Base-by-base conservation (phyloP, 2,113 vertebrate species). In the Gobio gobio region DNA sequence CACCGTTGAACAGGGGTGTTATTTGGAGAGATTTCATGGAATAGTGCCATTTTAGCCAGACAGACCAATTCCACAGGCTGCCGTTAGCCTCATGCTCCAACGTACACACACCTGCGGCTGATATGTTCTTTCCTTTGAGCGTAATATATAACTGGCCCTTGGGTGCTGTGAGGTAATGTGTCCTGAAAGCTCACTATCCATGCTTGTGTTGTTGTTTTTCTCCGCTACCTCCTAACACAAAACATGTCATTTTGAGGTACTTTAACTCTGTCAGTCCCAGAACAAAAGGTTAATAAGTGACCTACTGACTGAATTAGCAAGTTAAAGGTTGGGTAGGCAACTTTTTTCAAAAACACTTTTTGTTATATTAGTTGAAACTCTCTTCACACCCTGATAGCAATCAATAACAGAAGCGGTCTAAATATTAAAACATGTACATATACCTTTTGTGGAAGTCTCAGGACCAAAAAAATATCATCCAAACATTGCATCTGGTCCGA, bases 31-130 rank as follows among this genome's bases (percentile, higher is more conserved):
- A 59, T 86, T 83, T 84, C 33, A 45, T 59, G 73, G 64, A 85
- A 66, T 49, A 47, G 20, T 36, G 84, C 74, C 78, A 70, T 78
- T 86, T 83, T 63, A 78, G 45, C 51, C 58, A 63, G 84, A 87
- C 78, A 79, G 61, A 77, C 59, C 66, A 33, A 36, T 58, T 84
- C 75, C 79, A 68, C 54, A 82, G 84, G 63, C 79, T 88, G 76
- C 83, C 56, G 89, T 91, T 90, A 89, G 79, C 85, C 81, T 91
- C 82, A 89, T 85, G 89, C 83, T 79, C 83, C 83, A 89, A 87
- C 89, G 85, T 92, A 91, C 80, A 88, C 86, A 89, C 90, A 93
- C 91, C 92, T 93, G 88, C 86, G 82, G 88, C 86, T 87, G 89
- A 91, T 91, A 66, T 77, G 90, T 90, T 92, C 85, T 89, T 89